Base-by-base conservation (phyloP, 2,888 invertebrate species). In the Agapetus fuscipes region DNA sequence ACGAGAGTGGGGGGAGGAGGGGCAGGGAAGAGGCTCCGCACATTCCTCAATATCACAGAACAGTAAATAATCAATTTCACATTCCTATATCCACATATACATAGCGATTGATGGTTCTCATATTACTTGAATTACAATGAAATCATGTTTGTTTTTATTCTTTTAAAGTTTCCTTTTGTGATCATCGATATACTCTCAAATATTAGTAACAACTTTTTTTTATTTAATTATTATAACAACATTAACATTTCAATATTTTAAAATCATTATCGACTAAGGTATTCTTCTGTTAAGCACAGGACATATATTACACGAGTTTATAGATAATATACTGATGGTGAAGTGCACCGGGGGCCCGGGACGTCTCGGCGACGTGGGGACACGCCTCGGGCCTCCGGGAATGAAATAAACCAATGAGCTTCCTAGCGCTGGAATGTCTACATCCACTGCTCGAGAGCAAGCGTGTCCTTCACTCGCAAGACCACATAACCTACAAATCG, bases 201-300 rank as follows among this genome's bases (percentile, higher is more conserved):
- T 67, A 69, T 66, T 48, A 66, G 64, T 67, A 69, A 70, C 69
- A 69, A 70, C 63, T 66, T 67, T 63, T n/a, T n/a, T n/a, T n/a
- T n/a, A n/a, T n/a, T n/a, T n/a, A n/a, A n/a, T n/a, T 59, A 48
- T 62, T 66, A 69, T 69, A 70, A 69, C 67, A 70, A 69, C 66
- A 55, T 66, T 66, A 70, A 69, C 68, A 66, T 63, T 66, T 58
- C 60, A 61, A 63, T 63, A 55, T 59, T 56, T 60, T 59, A 56
- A 66, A 45, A 42, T 45, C 33, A 39, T 45, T 39, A 46, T 42
- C 37, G 36, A 41, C 43, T 46, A 46, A 46, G 36, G 33, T 33
- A 38, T 41, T 30, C 39, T 37, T 25, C 11, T 34, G 37, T 31
- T 40, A 43, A 39, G 39, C 37, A 39, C 36, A 45, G 34, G 38